Evolutionary conservation across 2,888 invertebrate species (phyloP).

Genomic region (Tenodera sinensis): DNA sequence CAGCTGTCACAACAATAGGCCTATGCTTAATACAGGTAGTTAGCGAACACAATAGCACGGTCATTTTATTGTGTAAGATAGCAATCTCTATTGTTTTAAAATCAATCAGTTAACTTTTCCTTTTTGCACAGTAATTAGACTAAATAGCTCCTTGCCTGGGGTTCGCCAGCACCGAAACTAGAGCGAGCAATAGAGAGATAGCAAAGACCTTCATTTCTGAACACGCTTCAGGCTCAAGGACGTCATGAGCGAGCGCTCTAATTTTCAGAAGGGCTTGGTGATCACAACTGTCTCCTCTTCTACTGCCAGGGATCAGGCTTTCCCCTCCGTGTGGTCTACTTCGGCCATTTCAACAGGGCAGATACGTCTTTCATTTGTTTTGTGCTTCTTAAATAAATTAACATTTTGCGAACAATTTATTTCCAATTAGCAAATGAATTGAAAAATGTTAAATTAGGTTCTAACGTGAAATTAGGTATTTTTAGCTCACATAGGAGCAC

Average conservation of each 20-base stretch:
- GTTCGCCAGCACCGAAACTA: not conserved
- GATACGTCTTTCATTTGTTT: too few relatives aligned
- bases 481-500: too few relatives aligned
- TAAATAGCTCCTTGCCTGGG: not conserved
- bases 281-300: too few relatives aligned
- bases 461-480: too few relatives aligned
- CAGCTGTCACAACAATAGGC: not conserved
- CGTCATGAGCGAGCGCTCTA: not conserved
- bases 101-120: not conserved
- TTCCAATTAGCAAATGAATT: too few relatives aligned
- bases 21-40: not conserved
- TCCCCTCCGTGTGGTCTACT: too few relatives aligned
- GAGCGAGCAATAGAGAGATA: not conserved
- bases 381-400: too few relatives aligned
- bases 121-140: not conserved
- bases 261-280: not conserved
- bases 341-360: too few relatives aligned
- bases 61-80: not conserved
- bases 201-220: too few relatives aligned
- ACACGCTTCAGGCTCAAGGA: not conserved
- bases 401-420: too few relatives aligned
- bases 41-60: not conserved
- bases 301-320: accelerated
- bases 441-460: too few relatives aligned
- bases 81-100: not conserved